phyloP scores from a whole-genome alignment of 2,113 vertebrate genomes.

The Phycodurus eques region DNA sequence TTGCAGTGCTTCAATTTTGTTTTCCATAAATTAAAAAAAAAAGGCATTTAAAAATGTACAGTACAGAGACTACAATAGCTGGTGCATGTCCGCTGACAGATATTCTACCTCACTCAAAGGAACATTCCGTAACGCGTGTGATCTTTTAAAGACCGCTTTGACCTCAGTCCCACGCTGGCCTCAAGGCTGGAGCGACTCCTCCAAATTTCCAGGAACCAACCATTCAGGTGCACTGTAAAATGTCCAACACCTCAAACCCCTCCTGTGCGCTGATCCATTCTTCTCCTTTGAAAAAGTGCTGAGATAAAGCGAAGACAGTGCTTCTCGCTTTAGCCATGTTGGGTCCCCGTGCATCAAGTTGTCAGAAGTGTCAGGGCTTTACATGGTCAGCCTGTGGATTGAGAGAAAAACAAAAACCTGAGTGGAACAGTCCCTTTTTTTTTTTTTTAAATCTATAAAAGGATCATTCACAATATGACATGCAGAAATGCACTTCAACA shows the following conservation, averaged over 20 bases:
- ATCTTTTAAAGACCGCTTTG: constrained; percentile 12
- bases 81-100: constrained; percentile 38
- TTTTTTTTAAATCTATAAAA: background rate
- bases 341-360: constrained; percentile 49
- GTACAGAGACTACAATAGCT: constrained; percentile 50
- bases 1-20: constrained; percentile 68
- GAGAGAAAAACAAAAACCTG: background rate
- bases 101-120: constrained; percentile 41
- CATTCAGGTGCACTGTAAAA: constrained; percentile 20
- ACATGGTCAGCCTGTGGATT: constrained; percentile 60
- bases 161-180: constrained; percentile 3
- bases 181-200: background rate
- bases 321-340: constrained; percentile 33
- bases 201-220: constrained; percentile 18
- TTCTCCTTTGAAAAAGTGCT: constrained; percentile 60
- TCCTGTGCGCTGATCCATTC: constrained; percentile 24
- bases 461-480: background rate
- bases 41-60: constrained; percentile 56
- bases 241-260: constrained; percentile 14
- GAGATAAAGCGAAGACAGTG: constrained; percentile 30
- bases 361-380: constrained; percentile 36
- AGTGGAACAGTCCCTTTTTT: background rate
- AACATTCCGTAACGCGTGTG: constrained; percentile 23
- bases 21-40: constrained; percentile 70
- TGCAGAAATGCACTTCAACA: no score